Conservation (phyloP, 2,888 invertebrate genomes). For the Zaprionus lineosus region DNA sequence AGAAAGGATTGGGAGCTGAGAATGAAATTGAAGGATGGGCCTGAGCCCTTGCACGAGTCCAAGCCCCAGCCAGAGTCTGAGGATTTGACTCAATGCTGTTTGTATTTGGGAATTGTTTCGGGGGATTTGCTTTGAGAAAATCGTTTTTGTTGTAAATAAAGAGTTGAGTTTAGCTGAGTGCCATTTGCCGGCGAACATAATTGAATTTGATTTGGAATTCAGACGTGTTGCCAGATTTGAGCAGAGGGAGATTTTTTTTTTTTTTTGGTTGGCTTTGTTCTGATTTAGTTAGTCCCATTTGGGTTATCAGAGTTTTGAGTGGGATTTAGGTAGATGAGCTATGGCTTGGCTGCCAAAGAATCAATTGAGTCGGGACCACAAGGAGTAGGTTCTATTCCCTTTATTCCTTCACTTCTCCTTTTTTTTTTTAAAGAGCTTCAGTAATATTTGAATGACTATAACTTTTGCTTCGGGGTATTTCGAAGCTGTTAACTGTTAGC, state of each 20-base stretch:
- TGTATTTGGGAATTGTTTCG: constrained; percentile 46
- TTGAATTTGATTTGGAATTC: constrained; percentile 49
- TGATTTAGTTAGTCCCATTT: constrained; percentile 18
- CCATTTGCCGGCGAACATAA: constrained; percentile 45
- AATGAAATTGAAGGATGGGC: constrained; percentile 16
- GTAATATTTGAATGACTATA: too few relatives aligned
- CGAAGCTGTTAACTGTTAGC: too few relatives aligned
- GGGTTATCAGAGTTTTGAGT: constrained; percentile 1
- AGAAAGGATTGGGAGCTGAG: constrained; percentile 17
- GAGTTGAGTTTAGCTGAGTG: constrained; percentile 48
- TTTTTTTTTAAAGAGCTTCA: neutral
- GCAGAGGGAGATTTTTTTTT: too few relatives aligned
- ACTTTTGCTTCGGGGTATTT: too few relatives aligned
- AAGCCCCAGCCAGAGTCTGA: too few relatives aligned
- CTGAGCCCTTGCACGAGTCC: too few relatives aligned
- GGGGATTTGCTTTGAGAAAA: constrained; percentile 40
- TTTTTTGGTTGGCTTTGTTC: too few relatives aligned
- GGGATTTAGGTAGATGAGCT: neutral
- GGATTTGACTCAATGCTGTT: constrained; percentile 39
- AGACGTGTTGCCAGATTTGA: constrained; percentile 5
- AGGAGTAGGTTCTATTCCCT: too few relatives aligned
- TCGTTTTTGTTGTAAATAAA: constrained; percentile 41
- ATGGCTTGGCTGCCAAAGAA: too few relatives aligned
- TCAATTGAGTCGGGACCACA: too few relatives aligned
- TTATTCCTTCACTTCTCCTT: too few relatives aligned